Conservation (phyloP, 2,888 invertebrate species). For the Tethea ocularis region DNA sequence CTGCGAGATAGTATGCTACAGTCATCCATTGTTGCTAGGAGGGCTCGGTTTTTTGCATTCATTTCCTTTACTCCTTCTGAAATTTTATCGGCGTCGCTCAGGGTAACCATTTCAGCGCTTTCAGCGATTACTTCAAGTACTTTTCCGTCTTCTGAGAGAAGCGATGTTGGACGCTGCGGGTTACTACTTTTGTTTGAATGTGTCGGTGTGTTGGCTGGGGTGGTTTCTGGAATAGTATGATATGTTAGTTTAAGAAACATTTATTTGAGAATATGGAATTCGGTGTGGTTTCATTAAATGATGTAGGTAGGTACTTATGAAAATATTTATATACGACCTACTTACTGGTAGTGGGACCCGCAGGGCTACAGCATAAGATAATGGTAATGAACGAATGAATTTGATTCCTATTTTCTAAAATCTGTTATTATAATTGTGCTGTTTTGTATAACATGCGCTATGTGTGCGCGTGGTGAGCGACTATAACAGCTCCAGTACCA, state of each 20-base stretch:
- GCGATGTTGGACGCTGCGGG: conserved; percentile 84
- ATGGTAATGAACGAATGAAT: too few relatives aligned
- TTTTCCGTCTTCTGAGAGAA: conserved; percentile 86
- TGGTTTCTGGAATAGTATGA: conserved; percentile 64
- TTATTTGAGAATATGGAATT: too few relatives aligned
- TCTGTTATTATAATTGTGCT: too few relatives aligned
- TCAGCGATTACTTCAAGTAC: conserved; percentile 87
- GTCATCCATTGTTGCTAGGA: conserved; percentile 81
- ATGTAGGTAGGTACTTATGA: too few relatives aligned
- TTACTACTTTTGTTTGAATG: conserved; percentile 61
- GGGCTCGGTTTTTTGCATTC: conserved; percentile 78
- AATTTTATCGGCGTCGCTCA: conserved; percentile 81
- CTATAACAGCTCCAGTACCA: too few relatives aligned
- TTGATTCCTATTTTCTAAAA: too few relatives aligned
- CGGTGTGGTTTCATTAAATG: background rate
- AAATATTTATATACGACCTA: too few relatives aligned
- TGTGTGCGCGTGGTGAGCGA: too few relatives aligned
- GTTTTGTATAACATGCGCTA: too few relatives aligned
- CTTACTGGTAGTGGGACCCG: too few relatives aligned
- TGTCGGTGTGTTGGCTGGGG: conserved; percentile 76
- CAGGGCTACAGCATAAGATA: too few relatives aligned
- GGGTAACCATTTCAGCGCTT: conserved; percentile 87
- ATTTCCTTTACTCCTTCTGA: conserved; percentile 72
- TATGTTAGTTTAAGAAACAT: background rate
- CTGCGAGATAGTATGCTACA: conserved; percentile 77